phyloP scores from a whole-genome alignment of 2,797 vertebrate genomes.

The Falco biarmicus region DNA sequence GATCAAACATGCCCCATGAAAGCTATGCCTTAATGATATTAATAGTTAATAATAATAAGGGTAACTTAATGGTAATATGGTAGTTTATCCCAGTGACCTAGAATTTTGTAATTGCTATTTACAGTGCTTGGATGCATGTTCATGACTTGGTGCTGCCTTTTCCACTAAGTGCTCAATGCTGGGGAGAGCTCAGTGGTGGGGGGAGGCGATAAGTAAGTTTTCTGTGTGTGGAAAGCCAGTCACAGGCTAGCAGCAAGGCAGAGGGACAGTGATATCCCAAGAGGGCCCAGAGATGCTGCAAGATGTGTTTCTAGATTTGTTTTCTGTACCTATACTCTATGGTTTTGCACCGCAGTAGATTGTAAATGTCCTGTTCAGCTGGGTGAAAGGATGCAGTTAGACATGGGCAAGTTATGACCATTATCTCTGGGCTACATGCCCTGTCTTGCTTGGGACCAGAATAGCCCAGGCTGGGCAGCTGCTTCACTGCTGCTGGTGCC shows the following conservation, averaged over 20 bases:
- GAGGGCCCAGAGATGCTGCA: not conserved
- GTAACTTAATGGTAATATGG: not conserved
- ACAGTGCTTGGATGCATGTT: not conserved
- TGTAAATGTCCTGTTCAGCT: not conserved
- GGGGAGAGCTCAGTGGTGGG: not conserved
- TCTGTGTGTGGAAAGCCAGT: not conserved
- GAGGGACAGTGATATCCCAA: not conserved
- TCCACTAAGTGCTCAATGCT: not conserved
- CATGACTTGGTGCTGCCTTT: not conserved
- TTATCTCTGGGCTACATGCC: not conserved
- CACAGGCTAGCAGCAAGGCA: not conserved
- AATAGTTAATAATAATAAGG: not conserved
- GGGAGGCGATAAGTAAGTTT: not conserved
- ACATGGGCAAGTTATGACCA: not conserved
- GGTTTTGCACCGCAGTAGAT: not conserved
- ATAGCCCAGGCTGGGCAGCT: not conserved
- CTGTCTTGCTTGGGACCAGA: not conserved
- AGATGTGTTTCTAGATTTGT: fast-evolving
- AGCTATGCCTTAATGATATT: not conserved
- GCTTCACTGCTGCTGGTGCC: not conserved
- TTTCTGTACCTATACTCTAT: not conserved
- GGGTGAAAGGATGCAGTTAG: not conserved
- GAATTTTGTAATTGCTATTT: not conserved
- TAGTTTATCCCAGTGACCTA: not conserved
- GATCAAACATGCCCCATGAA: not conserved